Conservation (phyloP, 1,140 invertebrate genomes). For the Hycleus cichorii region DNA sequence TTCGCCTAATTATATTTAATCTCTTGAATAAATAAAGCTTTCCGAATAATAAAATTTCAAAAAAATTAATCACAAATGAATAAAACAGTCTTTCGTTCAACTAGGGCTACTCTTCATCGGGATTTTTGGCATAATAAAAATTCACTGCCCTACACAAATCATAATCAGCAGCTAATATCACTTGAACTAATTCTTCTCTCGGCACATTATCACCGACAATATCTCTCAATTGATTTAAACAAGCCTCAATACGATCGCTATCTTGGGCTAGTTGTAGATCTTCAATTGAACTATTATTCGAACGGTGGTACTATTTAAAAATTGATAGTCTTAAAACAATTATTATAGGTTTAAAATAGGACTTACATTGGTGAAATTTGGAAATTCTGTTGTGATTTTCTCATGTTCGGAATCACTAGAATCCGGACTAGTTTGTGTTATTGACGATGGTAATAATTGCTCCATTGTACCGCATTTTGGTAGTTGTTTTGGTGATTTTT, state of each 20-base stretch:
- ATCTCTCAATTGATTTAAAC: constrained; percentile 46
- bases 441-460: constrained; percentile 12
- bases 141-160: constrained; percentile 54
- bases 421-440: constrained; percentile 10
- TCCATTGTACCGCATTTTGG: constrained; percentile 16
- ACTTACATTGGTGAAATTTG: constrained; percentile 8
- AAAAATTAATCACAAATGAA: too few relatives aligned
- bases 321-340: too few relatives aligned
- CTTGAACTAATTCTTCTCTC: constrained; percentile 44
- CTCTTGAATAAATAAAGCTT: too few relatives aligned
- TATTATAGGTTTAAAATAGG: neutral
- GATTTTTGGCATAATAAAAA: constrained; percentile 41
- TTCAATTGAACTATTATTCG: constrained; percentile 31
- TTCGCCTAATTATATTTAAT: too few relatives aligned
- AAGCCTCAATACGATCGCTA: constrained; percentile 42
- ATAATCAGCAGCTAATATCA: constrained; percentile 52
- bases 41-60: too few relatives aligned
- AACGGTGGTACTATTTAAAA: neutral
- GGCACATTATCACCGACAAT: constrained; percentile 48
- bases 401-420: constrained; percentile 16
- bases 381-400: neutral
- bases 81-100: too few relatives aligned
- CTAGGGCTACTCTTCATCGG: constrained; percentile 6
- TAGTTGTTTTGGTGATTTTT: neutral
- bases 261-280: constrained; percentile 33